These are phyloP conservation scores for Apamea sordens DNA, from an alignment of 2,888 invertebrate genomes.

Conservation along the genomic window DNA sequence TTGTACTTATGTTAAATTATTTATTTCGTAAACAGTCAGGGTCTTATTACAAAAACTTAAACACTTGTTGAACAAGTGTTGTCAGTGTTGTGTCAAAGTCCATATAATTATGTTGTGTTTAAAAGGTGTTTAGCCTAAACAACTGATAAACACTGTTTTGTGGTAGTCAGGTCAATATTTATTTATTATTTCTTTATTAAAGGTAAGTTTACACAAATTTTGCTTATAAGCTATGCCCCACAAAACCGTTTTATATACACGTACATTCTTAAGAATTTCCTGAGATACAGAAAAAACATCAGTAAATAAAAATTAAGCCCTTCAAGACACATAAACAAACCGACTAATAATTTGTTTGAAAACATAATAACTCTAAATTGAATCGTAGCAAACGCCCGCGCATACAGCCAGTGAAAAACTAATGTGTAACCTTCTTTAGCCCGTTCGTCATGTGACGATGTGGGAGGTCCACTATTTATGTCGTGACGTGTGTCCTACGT, in stretches of 20 bases:
- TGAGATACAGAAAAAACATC: not conserved
- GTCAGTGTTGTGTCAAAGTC: too few species aligned
- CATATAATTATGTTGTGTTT: too few species aligned
- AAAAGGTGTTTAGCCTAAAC: too few species aligned
- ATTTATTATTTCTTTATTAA: too few species aligned
- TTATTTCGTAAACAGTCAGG: not conserved
- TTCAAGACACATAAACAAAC: conserved; percentile 43
- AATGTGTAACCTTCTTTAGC: conserved; percentile 71
- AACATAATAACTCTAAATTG: conserved; percentile 55
- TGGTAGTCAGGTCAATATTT: too few species aligned
- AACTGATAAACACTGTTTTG: too few species aligned
- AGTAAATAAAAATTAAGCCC: not conserved
- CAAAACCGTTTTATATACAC: too few species aligned
- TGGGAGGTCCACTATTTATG: conserved; percentile 74
- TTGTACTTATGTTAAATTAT: not conserved
- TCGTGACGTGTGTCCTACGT: conserved; percentile 63
- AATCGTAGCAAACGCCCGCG: conserved; percentile 57
- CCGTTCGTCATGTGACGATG: conserved; percentile 81
- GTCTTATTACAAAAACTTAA: too few species aligned
- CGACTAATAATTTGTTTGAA: conserved; percentile 51
- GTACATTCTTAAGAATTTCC: not conserved
- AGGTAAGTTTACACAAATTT: too few species aligned
- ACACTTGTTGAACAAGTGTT: too few species aligned
- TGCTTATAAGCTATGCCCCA: too few species aligned
- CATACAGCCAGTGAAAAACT: conserved; percentile 26